phyloP scores from a whole-genome alignment of 2,888 invertebrate species.

The Crocallis elinguaria region DNA sequence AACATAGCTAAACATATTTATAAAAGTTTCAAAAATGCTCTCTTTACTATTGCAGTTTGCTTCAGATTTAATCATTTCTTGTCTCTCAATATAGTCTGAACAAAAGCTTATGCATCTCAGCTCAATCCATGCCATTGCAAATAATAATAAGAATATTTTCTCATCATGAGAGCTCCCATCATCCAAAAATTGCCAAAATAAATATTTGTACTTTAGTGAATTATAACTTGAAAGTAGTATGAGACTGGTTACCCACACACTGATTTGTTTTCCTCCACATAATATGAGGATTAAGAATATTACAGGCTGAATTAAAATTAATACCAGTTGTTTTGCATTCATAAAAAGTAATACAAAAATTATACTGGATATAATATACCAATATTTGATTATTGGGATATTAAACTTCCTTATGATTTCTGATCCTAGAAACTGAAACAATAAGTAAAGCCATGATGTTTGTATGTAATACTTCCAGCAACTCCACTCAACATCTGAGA shows the following conservation, averaged over 20 bases:
- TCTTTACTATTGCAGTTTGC: slow-evolving; percentile 17
- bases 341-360: slow-evolving; percentile 74
- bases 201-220: slow-evolving; percentile 72
- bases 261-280: slow-evolving; percentile 71
- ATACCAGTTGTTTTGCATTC: slow-evolving; percentile 77
- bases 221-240: slow-evolving; percentile 78
- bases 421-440: slow-evolving; percentile 82
- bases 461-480: slow-evolving; percentile 84
- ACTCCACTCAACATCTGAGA: slow-evolving; percentile 90
- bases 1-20: slow-evolving; percentile 88
- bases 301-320: slow-evolving; percentile 83
- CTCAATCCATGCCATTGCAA: slow-evolving; percentile 88
- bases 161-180: slow-evolving; percentile 75
- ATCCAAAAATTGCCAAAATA: slow-evolving; percentile 75
- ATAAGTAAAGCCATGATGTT: slow-evolving; percentile 81
- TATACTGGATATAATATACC: slow-evolving; percentile 82
- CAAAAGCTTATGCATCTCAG: slow-evolving; percentile 91
- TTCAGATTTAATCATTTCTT: slow-evolving; percentile 39
- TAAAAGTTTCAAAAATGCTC: slow-evolving; percentile 45
- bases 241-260: slow-evolving; percentile 85
- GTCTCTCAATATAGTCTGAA: slow-evolving; percentile 81
- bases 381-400: slow-evolving; percentile 69
- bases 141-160: slow-evolving; percentile 81
- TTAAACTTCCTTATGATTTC: slow-evolving; percentile 70
- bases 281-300: slow-evolving; percentile 74